A percentile compares a stretch with the other conserved stretches of the same genome.
phyloP scores from a whole-genome alignment of 1,140 invertebrate genomes.

The Drosophila neocordata region DNA sequence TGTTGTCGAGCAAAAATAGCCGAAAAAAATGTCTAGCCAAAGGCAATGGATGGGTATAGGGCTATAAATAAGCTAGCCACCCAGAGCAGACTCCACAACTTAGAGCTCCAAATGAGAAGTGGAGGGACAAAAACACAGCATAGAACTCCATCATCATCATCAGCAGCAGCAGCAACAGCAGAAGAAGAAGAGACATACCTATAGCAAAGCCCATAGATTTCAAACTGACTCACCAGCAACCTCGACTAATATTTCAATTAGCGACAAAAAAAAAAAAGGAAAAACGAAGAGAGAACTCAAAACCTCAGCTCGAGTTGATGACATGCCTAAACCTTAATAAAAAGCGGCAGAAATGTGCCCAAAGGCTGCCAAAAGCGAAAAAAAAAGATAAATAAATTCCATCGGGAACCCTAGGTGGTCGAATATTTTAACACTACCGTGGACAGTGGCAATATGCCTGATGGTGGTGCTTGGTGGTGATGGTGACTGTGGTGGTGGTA shows the following conservation, averaged over 20 bases:
- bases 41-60: slow-evolving; percentile 75
- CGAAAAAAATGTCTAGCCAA: slow-evolving; percentile 65
- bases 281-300: slow-evolving; percentile 17
- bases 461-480: not conserved
- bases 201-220: slow-evolving; percentile 17
- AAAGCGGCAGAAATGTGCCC: slow-evolving; percentile 77
- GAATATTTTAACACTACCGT: slow-evolving; percentile 81
- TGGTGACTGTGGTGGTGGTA: slow-evolving; percentile 13
- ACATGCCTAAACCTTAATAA: slow-evolving; percentile 73
- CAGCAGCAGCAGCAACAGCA: slow-evolving; percentile 15
- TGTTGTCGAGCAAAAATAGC: slow-evolving; percentile 70
- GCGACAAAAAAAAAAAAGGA: slow-evolving; percentile 9
- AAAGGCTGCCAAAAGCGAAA: slow-evolving; percentile 15
- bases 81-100: slow-evolving; percentile 54
- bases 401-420: slow-evolving; percentile 76
- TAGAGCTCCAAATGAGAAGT: slow-evolving; percentile 23
- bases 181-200: not conserved
- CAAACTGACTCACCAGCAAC: slow-evolving; percentile 50
- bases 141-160: slow-evolving; percentile 15
- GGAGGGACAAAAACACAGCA: slow-evolving; percentile 25
- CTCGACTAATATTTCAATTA: slow-evolving; percentile 79
- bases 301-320: slow-evolving; percentile 59
- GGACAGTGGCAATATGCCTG: slow-evolving; percentile 38
- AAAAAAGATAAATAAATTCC: slow-evolving; percentile 70
- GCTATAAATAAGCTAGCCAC: slow-evolving; percentile 69